Percentiles rank a stretch among this genome's conserved stretches.
phyloP scores from a whole-genome alignment of 2,113 vertebrate genomes.

The Muntiacus muntjak region DNA sequence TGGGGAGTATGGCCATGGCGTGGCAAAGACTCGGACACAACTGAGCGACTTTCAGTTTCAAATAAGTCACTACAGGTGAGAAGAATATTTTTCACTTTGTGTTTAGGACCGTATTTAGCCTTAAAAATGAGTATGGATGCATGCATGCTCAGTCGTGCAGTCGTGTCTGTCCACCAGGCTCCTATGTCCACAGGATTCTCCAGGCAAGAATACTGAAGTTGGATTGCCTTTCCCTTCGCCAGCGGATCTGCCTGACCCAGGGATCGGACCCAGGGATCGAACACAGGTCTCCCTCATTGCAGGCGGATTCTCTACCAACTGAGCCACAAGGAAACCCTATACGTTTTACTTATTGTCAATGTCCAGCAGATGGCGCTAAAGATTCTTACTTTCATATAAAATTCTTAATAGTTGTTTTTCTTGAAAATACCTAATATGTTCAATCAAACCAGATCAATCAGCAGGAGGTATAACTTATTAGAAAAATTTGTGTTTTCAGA shows the following conservation, averaged over 20 bases:
- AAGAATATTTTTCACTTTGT: conserved; percentile 1
- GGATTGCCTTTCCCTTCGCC: background rate
- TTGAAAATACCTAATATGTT: conserved; percentile 47
- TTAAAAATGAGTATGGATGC: background rate
- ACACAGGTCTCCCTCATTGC: background rate
- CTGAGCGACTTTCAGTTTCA: background rate
- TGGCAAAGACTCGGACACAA: background rate
- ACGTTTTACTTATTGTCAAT: background rate
- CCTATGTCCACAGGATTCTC: background rate
- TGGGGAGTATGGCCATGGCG: background rate
- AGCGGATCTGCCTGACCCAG: background rate
- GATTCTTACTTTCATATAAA: conserved; percentile 49
- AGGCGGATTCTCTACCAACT: background rate
- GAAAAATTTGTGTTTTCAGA: conserved; percentile 31
- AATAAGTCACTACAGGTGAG: background rate
- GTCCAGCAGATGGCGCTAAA: conserved; percentile 82
- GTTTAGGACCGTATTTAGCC: background rate
- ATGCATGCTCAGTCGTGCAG: background rate
- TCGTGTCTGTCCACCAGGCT: background rate
- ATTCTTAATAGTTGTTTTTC: conserved; percentile 14
- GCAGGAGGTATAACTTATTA: conserved; percentile 31
- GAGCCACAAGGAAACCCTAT: background rate
- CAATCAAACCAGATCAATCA: conserved; percentile 51
- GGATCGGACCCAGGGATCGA: background rate
- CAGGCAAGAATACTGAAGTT: background rate